A percentile compares a stretch with the other conserved stretches of the same genome.
phyloP scores from a whole-genome alignment of 2,797 vertebrate species.

The Rhinichthys osculus region DNA sequence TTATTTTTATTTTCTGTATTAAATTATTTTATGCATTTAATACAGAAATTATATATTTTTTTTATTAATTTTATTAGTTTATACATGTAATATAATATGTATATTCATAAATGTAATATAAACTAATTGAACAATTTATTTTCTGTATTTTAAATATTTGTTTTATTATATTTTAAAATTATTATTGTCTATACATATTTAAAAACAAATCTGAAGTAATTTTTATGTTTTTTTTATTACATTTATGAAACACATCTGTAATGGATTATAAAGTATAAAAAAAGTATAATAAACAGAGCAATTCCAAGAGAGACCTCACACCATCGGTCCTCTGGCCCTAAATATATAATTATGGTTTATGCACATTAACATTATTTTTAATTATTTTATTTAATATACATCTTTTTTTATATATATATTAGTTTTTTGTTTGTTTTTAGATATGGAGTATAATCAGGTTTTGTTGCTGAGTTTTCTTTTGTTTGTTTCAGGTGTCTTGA shows the following conservation, averaged over 20 bases:
- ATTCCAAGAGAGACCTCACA: no score
- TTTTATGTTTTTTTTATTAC: background rate
- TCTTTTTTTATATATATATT: no score
- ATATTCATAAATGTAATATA: background rate
- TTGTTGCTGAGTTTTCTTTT: background rate
- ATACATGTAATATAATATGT: no score
- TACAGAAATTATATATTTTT: no score
- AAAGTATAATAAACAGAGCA: no score
- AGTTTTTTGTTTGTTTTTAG: no score
- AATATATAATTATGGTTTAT: background rate
- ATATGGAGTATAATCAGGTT: background rate
- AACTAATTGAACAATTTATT: background rate
- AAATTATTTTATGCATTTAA: no score
- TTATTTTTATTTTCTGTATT: no score
- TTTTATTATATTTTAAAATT: no score
- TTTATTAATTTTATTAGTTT: no score
- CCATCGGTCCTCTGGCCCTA: no score
- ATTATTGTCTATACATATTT: background rate
- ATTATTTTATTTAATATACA: no score
- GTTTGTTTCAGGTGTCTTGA: slow-evolving; percentile 61
- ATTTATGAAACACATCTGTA: background rate
- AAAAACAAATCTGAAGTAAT: background rate
- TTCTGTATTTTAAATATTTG: background rate
- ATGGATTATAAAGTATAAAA: background rate
- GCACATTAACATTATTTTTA: background rate